Evolutionary conservation across 1,140 invertebrate genomes (phyloP), one percentile per base, ranked within the genome.

Genomic region (Papilio helenus): DNA sequence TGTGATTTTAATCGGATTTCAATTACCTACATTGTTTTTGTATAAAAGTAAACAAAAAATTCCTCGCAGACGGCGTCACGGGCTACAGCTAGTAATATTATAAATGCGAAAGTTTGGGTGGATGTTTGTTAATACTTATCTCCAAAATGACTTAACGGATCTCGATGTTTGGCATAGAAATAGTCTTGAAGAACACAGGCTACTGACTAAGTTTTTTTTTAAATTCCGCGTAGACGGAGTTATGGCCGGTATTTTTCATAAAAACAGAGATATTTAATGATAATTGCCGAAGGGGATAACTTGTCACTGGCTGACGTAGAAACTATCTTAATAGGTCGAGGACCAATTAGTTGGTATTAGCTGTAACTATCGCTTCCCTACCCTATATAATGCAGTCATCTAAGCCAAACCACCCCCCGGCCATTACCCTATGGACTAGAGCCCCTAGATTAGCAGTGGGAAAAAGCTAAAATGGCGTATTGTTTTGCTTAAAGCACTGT

Each of bases 401-500:
- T 72, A 80, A 46, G 44, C 44, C 72, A 72, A 80, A 55, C 74
- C 58, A 71, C 76, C 80, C 82, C 82, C 42, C 88, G 89, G 88
- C 86, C 88, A 87, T 87, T 91, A 83, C 84, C 87, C 89, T 65
- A 65, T 72, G 61, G 74, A 81, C 81, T 80, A 80, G 80, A 79
- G 83, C 84, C 83, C 84, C 84, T 83, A 89, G 88, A 90, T 91
- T 88, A 90, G 86, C 85, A 81, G 83, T 79, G 85, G 81, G 84
- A 86, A 87, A 86, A 88, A 87, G 84, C 85, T 85, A 86, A 85
- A 88, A 87, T 87, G 84, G 82, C 85, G 83, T 79, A 88, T 90
- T 89, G 89, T 90, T 89, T 86, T 88, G 83, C 86, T 87, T 84
- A 81, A 86, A 87, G 83, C 85, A 81, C 68, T 86, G 82, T 81